phyloP scores from a whole-genome alignment of 2,888 invertebrate species.

The Pyrochroa serraticornis region DNA sequence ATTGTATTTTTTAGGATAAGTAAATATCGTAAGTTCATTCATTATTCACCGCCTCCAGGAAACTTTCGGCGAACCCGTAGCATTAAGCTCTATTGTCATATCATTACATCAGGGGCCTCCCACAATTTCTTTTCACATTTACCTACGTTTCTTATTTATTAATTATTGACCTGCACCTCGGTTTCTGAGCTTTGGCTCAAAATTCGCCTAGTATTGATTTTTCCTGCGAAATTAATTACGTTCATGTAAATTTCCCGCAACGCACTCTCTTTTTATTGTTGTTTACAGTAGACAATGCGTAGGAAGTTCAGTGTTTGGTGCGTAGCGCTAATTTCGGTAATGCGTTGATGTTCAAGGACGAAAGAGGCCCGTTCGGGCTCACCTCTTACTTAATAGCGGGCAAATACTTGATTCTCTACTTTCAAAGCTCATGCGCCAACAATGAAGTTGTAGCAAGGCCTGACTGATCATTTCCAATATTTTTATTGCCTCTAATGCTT shows the following conservation, averaged over 20 bases:
- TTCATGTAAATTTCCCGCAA: background rate
- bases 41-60: no score
- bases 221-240: background rate
- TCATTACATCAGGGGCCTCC: no score
- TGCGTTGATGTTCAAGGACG: constrained; percentile 30
- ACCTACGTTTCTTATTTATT: no score
- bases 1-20: no score
- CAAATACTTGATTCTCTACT: constrained; percentile 14
- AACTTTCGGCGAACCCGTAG: no score
- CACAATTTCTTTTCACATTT: no score
- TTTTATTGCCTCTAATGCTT: background rate
- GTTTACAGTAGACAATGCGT: constrained; percentile 23
- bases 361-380: constrained; percentile 26
- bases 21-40: no score
- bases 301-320: constrained; percentile 27
- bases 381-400: constrained; percentile 25
- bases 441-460: constrained; percentile 6
- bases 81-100: no score
- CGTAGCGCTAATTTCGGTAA: constrained; percentile 32
- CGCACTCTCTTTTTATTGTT: constrained; percentile 6
- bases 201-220: background rate
- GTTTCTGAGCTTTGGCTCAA: no score
- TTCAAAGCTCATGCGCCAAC: constrained; percentile 21
- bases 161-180: no score
- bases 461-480: constrained; percentile 5